phyloP scores from a whole-genome alignment of 2,113 vertebrate genomes.

The Saccopteryx leptura region DNA sequence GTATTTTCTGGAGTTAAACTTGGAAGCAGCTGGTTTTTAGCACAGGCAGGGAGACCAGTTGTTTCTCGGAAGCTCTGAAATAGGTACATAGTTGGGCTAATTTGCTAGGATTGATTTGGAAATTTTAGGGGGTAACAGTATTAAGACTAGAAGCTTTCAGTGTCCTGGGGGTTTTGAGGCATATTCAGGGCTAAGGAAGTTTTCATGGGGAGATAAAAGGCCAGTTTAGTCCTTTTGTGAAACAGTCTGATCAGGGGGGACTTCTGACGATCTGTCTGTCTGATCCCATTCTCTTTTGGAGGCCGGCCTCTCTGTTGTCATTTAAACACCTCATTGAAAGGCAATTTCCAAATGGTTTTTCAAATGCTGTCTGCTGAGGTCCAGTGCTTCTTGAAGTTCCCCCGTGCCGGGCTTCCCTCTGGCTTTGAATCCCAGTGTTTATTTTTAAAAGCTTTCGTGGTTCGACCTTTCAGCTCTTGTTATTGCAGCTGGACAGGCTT shows the following conservation, averaged over 20 bases:
- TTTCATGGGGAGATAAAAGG: constrained; percentile 15
- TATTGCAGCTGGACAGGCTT: constrained; percentile 90
- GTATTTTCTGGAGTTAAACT: not conserved
- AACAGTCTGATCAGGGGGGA: not conserved
- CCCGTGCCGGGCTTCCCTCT: not conserved
- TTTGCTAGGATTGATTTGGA: not conserved
- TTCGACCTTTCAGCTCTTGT: constrained; percentile 82
- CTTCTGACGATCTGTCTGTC: constrained; percentile 16
- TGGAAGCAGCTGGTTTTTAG: not conserved
- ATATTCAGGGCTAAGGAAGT: not conserved
- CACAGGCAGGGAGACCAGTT: not conserved
- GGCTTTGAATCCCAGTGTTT: constrained; percentile 41
- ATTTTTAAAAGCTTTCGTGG: constrained; percentile 68
- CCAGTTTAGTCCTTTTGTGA: not conserved
- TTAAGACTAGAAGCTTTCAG: not conserved
- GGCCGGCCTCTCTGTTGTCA: not conserved
- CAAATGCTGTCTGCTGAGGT: not conserved
- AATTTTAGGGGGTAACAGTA: not conserved
- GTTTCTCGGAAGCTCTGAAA: not conserved
- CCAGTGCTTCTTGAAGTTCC: not conserved
- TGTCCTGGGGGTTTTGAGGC: not conserved
- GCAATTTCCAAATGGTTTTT: not conserved
- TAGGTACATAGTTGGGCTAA: not conserved
- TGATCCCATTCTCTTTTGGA: not conserved
- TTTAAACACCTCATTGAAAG: constrained; percentile 32